Evolutionary conservation across 2,888 invertebrate genomes (phyloP), one percentile per base, ranked within the genome.

Genomic region (Idaea dimidiata): DNA sequence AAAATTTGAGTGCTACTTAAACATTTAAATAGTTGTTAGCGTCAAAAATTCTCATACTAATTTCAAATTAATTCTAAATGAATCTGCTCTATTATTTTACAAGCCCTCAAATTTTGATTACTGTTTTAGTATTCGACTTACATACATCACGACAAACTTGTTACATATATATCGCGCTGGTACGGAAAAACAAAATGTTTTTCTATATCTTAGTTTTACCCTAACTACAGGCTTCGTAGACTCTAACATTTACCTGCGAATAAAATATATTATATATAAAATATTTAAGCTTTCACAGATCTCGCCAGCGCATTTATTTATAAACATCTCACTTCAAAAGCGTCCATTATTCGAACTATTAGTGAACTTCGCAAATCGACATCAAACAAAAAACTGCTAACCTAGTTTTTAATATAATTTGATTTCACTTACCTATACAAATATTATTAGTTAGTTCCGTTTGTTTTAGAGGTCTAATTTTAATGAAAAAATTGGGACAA

Each of bases 301-400:
- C 43, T 8, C 10, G 43, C 43, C 14, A 43, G 5, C 43, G 10
- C 10, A 43, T 43, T 43, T 43, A 14, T 72, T 70, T 71, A 58
- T 66, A 65, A 71, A 67, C 61, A 62, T 66, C 64, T 67, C 62
- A 71, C 59, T 61, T 68, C 68, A 72, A 72, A 74, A 73, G 70
- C 64, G 61, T 58, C 63, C 59, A 54, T 66, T 75, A 68, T 79
- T 79, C 55, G 66, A 66, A 64, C 62, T 31, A 71, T 81, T 80
- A 77, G 70, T 76, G 61, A 60, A 64, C 64, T 66, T 70, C 72
- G 72, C 72, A 66, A 71, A 75, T 76, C 72, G 67, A 74, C 66
- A 70, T 71, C 70, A 70, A 75, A 75, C 75, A 78, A 70, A 72
- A 69, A 65, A 65, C 73, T 57, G 73, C 71, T 73, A 76, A 72